phyloP scores from a whole-genome alignment of 2,113 vertebrate genomes.

The Toxotes jaculatrix region DNA sequence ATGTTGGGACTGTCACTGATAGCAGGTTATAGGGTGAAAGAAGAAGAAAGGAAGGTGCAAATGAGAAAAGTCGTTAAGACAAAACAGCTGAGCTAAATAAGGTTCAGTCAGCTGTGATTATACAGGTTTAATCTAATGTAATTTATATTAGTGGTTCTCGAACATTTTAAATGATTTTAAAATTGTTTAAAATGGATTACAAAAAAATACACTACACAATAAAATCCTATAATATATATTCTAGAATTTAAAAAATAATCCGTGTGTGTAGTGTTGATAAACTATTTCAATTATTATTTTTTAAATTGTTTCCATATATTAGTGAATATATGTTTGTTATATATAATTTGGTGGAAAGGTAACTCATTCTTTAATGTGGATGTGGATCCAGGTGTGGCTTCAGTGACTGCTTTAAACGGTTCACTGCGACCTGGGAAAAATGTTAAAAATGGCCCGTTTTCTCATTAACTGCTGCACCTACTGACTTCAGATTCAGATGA shows the following conservation, averaged over 20 bases:
- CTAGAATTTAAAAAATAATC: not conserved
- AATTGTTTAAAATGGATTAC: no score
- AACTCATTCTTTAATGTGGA: not conserved
- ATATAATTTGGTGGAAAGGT: not conserved
- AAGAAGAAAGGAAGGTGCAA: no score
- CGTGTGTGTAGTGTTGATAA: not conserved
- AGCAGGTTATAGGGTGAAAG: no score
- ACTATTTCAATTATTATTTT: not conserved
- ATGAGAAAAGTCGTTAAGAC: not conserved
- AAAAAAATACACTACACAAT: not conserved
- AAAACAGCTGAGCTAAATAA: not conserved
- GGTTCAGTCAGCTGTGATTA: no score
- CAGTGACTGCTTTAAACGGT: not conserved
- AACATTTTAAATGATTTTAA: not conserved
- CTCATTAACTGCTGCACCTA: not conserved
- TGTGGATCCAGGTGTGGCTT: not conserved
- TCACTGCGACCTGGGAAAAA: not conserved
- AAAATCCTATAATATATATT: not conserved
- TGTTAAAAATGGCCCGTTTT: not conserved
- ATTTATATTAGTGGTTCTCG: not conserved
- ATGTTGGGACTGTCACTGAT: not conserved
- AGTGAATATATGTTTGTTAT: no score
- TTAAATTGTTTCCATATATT: not conserved
- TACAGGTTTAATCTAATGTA: not conserved
- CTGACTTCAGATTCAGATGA: not conserved